Percentiles rank a stretch among this genome's conserved stretches.
Conservation (phyloP, 2,888 invertebrate species). For the Lochmaea capreae region DNA sequence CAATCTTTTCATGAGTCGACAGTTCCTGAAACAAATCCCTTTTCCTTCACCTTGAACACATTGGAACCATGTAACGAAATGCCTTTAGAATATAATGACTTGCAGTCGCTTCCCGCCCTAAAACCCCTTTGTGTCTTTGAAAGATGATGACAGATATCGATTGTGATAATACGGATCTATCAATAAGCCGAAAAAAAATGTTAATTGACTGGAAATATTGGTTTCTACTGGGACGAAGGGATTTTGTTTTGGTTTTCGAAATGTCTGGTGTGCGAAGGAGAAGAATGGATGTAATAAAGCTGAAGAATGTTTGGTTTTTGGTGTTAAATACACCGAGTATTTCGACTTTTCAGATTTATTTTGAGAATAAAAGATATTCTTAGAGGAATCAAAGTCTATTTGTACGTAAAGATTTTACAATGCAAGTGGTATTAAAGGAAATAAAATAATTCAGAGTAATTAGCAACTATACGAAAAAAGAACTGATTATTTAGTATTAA, state of each 20-base stretch:
- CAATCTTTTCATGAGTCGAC: constrained; percentile 46
- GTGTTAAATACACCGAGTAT: not conserved
- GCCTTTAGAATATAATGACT: constrained; percentile 39
- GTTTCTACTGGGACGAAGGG: constrained; percentile 15
- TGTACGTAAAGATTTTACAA: no score
- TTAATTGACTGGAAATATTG: constrained; percentile 37
- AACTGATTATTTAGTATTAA: no score
- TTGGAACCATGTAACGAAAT: constrained; percentile 31
- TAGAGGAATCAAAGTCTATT: no score
- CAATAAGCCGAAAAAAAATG: constrained; percentile 36
- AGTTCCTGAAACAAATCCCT: constrained; percentile 45
- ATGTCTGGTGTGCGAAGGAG: constrained; percentile 18
- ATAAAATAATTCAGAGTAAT: no score
- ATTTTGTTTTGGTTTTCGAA: constrained; percentile 24
- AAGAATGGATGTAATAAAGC: not conserved
- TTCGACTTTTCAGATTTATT: not conserved
- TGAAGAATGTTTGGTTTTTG: not conserved
- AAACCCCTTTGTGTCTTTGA: constrained; percentile 38
- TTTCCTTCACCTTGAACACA: constrained; percentile 36
- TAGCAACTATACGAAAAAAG: no score
- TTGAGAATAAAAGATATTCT: not conserved
- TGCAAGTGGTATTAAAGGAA: no score
- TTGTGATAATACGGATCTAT: constrained; percentile 37
- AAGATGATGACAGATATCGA: constrained; percentile 42
- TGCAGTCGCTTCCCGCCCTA: constrained; percentile 36